Conservation (phyloP, 2,888 invertebrate genomes). For the Aelia acuminata region DNA sequence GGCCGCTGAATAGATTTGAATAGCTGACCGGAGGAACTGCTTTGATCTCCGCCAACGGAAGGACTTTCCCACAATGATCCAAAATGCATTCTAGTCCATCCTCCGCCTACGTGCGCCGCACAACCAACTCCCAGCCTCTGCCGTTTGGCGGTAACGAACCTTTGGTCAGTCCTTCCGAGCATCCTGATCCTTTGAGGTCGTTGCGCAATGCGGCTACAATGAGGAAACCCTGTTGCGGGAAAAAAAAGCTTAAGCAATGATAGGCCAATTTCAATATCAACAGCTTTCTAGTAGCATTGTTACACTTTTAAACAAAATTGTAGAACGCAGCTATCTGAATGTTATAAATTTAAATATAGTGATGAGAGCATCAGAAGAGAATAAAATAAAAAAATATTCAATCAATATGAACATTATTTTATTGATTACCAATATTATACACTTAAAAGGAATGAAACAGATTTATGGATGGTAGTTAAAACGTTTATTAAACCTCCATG, state of each 20-base stretch:
- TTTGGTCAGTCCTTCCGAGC: background rate
- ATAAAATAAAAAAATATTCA: too few relatives aligned
- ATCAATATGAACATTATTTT: too few relatives aligned
- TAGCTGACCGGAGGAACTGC: background rate
- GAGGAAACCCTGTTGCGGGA: background rate
- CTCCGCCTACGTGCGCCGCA: constrained; percentile 15
- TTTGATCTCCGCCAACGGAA: constrained; percentile 37
- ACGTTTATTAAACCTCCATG: too few relatives aligned
- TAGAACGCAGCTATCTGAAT: too few relatives aligned
- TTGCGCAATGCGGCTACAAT: background rate
- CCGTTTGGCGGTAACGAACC: constrained; percentile 34
- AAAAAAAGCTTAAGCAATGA: background rate
- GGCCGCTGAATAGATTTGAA: constrained; percentile 23
- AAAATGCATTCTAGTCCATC: constrained; percentile 31
- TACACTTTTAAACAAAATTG: too few relatives aligned
- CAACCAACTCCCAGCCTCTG: background rate
- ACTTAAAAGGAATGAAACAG: too few relatives aligned
- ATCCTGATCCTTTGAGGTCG: background rate
- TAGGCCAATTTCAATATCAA: background rate
- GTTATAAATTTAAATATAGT: too few relatives aligned
- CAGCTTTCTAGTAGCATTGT: background rate
- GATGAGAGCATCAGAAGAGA: too few relatives aligned
- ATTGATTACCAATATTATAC: too few relatives aligned
- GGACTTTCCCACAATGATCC: constrained; percentile 33
- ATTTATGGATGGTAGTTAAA: too few relatives aligned